These are phyloP conservation scores for Cyanoliseus patagonus DNA, from an alignment of 2,113 vertebrate genomes.

Conservation along the genomic window DNA sequence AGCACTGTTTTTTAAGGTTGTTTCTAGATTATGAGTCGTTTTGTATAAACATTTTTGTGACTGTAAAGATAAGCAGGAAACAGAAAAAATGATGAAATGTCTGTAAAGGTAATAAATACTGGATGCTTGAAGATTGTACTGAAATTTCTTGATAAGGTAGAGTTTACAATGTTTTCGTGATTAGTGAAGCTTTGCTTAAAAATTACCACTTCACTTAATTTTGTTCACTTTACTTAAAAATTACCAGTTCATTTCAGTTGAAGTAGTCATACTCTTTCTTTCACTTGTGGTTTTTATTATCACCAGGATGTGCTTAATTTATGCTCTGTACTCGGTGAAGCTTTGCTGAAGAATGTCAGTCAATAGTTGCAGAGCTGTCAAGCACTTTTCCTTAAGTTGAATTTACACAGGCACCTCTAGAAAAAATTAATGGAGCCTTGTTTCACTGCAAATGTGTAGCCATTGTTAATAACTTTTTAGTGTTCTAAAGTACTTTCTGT, in stretches of 20 bases:
- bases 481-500: background rate
- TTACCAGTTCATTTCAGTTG: background rate
- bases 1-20: background rate
- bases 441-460: conserved; percentile 33
- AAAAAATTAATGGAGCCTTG: conserved; percentile 49
- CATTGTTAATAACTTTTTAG: conserved; percentile 32
- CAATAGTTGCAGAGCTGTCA: conserved; percentile 65
- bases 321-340: background rate
- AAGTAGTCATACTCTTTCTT: background rate
- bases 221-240: background rate
- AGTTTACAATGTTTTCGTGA: background rate
- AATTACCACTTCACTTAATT: background rate
- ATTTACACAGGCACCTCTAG: conserved; percentile 36
- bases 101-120: conserved; percentile 37
- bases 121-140: background rate
- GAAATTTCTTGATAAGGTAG: background rate
- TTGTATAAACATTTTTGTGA: conserved; percentile 32
- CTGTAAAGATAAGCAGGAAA: background rate
- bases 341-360: conserved; percentile 53
- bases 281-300: background rate
- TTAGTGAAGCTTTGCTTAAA: background rate
- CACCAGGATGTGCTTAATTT: conserved; percentile 21
- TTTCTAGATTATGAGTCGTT: background rate
- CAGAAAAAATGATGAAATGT: conserved; percentile 18
- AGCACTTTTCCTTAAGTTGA: conserved; percentile 22